Evolutionary conservation across 2,888 invertebrate genomes (phyloP).

Genomic region (Exocentrus adspersus): DNA sequence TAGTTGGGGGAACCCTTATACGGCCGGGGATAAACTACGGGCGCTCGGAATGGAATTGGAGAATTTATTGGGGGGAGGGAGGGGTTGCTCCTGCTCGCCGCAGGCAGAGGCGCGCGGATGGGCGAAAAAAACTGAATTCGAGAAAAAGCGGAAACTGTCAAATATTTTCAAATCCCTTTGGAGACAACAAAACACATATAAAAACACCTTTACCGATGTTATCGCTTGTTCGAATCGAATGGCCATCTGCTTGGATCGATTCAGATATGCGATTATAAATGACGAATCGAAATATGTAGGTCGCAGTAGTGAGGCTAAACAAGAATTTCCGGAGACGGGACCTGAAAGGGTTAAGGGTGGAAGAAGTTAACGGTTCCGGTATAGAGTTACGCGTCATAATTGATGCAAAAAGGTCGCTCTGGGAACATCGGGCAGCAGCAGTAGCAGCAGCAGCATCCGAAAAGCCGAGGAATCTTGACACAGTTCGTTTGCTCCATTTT

Average conservation of each 20-base stretch:
- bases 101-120: slow-evolving; percentile 19
- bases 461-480: slow-evolving; percentile 62
- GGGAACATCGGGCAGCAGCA: slow-evolving; percentile 38
- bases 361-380: slow-evolving; percentile 42
- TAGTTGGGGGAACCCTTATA: slow-evolving; percentile 60
- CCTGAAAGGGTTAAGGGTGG: slow-evolving; percentile 30
- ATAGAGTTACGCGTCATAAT: slow-evolving; percentile 53
- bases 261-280: too few relatives aligned
- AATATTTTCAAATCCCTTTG: too few relatives aligned
- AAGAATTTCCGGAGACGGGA: too few relatives aligned
- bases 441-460: slow-evolving; percentile 43
- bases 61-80: slow-evolving; percentile 62
- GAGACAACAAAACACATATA: too few relatives aligned
- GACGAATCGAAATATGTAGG: too few relatives aligned
- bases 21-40: slow-evolving; percentile 56
- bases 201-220: too few relatives aligned
- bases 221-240: too few relatives aligned
- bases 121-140: not conserved
- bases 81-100: slow-evolving; percentile 57
- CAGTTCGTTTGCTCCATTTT: slow-evolving; percentile 65
- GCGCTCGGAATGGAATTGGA: slow-evolving; percentile 62
- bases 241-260: too few relatives aligned
- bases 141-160: not conserved
- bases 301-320: too few relatives aligned
- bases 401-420: slow-evolving; percentile 56